These are phyloP conservation scores for Dromococcyx pavoninus DNA, from an alignment of 2,797 vertebrate species.

Conservation along the genomic window DNA sequence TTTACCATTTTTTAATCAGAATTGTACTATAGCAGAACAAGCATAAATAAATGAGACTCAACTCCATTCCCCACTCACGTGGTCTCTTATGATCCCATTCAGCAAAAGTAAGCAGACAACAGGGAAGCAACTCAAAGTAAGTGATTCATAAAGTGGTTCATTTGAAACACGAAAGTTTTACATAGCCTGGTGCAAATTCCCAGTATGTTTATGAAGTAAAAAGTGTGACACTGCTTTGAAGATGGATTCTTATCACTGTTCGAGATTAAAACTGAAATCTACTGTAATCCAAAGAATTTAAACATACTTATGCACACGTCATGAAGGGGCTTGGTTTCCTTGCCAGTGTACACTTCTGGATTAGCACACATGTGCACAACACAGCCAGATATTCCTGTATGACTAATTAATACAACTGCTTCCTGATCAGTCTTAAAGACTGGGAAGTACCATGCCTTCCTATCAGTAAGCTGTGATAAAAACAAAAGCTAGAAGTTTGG, in stretches of 20 bases:
- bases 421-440: background rate
- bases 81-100: slow-evolving; percentile 79
- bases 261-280: background rate
- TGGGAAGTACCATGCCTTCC: background rate
- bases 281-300: background rate
- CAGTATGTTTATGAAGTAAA: background rate
- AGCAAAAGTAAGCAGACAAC: slow-evolving; percentile 53
- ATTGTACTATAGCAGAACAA: slow-evolving; percentile 74
- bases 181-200: background rate
- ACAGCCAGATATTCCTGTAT: background rate
- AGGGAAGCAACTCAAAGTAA: slow-evolving; percentile 67
- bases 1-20: slow-evolving; percentile 64
- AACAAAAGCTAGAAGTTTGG: background rate
- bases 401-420: background rate
- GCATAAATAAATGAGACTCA: slow-evolving; percentile 74
- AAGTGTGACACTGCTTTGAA: background rate
- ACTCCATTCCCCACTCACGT: slow-evolving; percentile 67
- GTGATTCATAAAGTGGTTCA: background rate
- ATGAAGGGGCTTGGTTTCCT: background rate
- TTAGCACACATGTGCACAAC: background rate
- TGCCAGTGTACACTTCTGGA: background rate
- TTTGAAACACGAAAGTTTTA: background rate
- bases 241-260: background rate
- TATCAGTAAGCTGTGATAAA: background rate
- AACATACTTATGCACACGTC: accelerated